phyloP scores from a whole-genome alignment of 2,888 invertebrate species.

The Agrilus biguttatus region DNA sequence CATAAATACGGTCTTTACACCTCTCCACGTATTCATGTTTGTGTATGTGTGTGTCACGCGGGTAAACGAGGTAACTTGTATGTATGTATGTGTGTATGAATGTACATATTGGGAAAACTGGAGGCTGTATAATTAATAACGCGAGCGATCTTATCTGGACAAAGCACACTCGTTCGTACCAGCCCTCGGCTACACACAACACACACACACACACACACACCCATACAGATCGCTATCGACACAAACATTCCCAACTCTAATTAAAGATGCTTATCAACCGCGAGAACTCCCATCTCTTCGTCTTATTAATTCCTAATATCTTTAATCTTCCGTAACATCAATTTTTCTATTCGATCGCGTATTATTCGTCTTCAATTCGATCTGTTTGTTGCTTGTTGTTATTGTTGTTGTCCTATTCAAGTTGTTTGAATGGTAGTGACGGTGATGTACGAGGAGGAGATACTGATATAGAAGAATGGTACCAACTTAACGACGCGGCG shows the following conservation, averaged over 20 bases:
- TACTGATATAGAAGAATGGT: too few species aligned
- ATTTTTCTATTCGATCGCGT: constrained; percentile 15
- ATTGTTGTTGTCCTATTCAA: too few species aligned
- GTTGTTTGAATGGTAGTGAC: too few species aligned
- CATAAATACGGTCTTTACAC: background rate
- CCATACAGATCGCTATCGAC: constrained; percentile 12
- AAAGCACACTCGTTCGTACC: constrained; percentile 14
- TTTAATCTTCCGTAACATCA: constrained; percentile 21
- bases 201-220: constrained; percentile 9
- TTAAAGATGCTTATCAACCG: constrained; percentile 15
- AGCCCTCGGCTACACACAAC: constrained; percentile 11
- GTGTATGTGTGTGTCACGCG: constrained; percentile 4
- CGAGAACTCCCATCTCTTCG: constrained; percentile 26
- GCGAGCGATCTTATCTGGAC: constrained; percentile 13
- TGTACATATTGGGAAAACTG: constrained; percentile 16
- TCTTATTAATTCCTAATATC: constrained; percentile 30
- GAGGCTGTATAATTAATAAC: constrained; percentile 18
- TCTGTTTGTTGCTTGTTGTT: too few species aligned
- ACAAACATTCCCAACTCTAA: constrained; percentile 16
- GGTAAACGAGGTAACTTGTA: background rate
- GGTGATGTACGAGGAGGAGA: too few species aligned
- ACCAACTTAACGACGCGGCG: too few species aligned
- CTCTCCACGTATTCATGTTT: background rate
- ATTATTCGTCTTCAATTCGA: too few species aligned
- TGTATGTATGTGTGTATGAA: constrained; percentile 10